Conservation (phyloP, 92 coral and sea anemone genomes). For the Meandrina meandrites region DNA sequence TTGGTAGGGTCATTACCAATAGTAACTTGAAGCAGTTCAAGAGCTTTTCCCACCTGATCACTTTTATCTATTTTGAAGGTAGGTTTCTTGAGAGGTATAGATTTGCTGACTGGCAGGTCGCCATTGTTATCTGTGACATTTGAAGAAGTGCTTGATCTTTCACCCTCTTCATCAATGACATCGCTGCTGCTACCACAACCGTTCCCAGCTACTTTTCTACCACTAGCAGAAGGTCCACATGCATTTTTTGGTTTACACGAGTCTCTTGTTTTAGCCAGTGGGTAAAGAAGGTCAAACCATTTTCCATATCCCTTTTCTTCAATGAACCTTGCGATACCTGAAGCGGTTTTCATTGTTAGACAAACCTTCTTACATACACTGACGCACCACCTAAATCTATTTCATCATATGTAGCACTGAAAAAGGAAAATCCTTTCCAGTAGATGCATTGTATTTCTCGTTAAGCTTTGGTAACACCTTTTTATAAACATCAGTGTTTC, state of each 20-base stretch:
- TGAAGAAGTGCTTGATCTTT: slow-evolving; percentile 23
- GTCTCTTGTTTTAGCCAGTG: slow-evolving; percentile 56
- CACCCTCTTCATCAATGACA: slow-evolving; percentile 35
- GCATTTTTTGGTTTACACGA: slow-evolving; percentile 64
- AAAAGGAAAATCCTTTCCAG: slow-evolving; percentile 57
- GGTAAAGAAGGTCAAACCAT: slow-evolving; percentile 56
- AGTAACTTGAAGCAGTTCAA: slow-evolving; percentile 60
- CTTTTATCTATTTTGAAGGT: slow-evolving; percentile 42
- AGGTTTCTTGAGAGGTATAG: slow-evolving; percentile 52
- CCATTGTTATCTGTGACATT: slow-evolving; percentile 26
- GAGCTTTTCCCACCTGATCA: slow-evolving; percentile 53
- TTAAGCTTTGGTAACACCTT: slow-evolving; percentile 34
- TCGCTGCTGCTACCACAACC: slow-evolving; percentile 4
- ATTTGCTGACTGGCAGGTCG: slow-evolving; percentile 32
- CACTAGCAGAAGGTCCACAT: slow-evolving; percentile 63
- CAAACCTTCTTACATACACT: slow-evolving; percentile 48
- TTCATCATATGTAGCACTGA: slow-evolving; percentile 53
- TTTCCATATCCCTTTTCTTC: slow-evolving; percentile 60
- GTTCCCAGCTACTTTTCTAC: neutral
- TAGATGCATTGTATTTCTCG: slow-evolving; percentile 39
- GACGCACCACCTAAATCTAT: slow-evolving; percentile 56
- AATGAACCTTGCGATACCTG: slow-evolving; percentile 49
- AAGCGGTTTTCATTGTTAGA: slow-evolving; percentile 59
- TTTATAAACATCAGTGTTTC: slow-evolving; percentile 59
- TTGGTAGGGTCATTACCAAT: slow-evolving; percentile 63